A percentile compares a stretch with the other conserved stretches of the same genome.
phyloP scores from a whole-genome alignment of 2,888 invertebrate species.

The Thereva unica region DNA sequence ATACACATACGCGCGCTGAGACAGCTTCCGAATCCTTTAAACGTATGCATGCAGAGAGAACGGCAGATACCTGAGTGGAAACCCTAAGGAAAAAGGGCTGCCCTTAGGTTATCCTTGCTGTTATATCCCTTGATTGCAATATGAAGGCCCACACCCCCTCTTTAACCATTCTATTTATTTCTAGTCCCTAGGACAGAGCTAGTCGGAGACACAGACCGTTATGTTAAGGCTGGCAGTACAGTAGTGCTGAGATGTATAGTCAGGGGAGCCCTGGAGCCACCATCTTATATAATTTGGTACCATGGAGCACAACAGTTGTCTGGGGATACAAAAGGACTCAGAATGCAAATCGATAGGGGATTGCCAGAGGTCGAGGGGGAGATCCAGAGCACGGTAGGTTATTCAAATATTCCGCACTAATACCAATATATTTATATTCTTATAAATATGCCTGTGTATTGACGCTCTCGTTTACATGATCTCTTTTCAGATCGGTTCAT shows the following conservation, averaged over 20 bases:
- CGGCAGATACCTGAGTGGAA: slow-evolving; percentile 1
- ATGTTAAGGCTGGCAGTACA: slow-evolving; percentile 88
- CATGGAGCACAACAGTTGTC: slow-evolving; percentile 61
- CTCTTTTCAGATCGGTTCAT: slow-evolving; percentile 56
- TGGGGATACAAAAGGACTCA: slow-evolving; percentile 55
- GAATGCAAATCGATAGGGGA: slow-evolving; percentile 56
- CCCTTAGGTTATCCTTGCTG: slow-evolving; percentile 6
- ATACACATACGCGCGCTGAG: not conserved
- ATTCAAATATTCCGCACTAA: not conserved
- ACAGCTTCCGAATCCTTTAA: slow-evolving; percentile 12
- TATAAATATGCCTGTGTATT: not conserved
- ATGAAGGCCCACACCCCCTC: not conserved
- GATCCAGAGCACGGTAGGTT: slow-evolving; percentile 56
- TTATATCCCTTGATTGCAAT: slow-evolving; percentile 27
- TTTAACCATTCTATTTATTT: slow-evolving; percentile 43
- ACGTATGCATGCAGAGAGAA: slow-evolving; percentile 7
- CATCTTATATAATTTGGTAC: slow-evolving; percentile 94
- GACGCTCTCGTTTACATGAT: slow-evolving; percentile 2
- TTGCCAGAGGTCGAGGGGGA: slow-evolving; percentile 52
- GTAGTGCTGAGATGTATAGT: slow-evolving; percentile 88
- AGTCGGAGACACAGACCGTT: slow-evolving; percentile 84
- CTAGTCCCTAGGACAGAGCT: slow-evolving; percentile 92
- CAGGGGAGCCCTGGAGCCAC: slow-evolving; percentile 87
- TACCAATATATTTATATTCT: not conserved
- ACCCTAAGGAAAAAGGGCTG: slow-evolving; percentile 2